Percentiles rank a stretch among this genome's conserved stretches.
These are phyloP conservation scores for Benthosema pterotum DNA, from an alignment of 2,797 vertebrate species.

Conservation along the genomic window DNA sequence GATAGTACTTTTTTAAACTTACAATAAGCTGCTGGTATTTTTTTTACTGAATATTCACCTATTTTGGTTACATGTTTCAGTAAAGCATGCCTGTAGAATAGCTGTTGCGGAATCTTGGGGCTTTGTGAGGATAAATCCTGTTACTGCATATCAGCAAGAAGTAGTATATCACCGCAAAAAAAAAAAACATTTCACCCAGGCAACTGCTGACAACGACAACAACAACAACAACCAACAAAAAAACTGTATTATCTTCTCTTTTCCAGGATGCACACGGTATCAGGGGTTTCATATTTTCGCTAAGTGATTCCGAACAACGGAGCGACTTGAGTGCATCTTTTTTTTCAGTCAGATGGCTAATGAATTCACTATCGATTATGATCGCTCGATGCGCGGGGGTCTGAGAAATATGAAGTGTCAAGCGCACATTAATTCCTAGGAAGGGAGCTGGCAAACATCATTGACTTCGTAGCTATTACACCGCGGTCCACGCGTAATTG, in stretches of 20 bases:
- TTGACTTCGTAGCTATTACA: conserved; percentile 71
- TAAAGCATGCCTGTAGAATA: too few species aligned
- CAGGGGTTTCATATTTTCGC: conserved; percentile 61
- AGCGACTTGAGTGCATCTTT: conserved; percentile 64
- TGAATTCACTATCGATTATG: conserved; percentile 74
- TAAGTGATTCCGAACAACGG: conserved; percentile 61
- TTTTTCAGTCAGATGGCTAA: conserved; percentile 70
- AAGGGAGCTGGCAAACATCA: conserved; percentile 68
- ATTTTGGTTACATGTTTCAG: too few species aligned
- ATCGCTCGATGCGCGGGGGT: conserved; percentile 50
- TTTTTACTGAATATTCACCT: too few species aligned
- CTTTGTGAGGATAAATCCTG: too few species aligned
- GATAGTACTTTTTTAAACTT: too few species aligned
- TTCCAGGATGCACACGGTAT: conserved; percentile 51
- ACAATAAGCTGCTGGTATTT: too few species aligned
- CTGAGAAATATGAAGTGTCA: conserved; percentile 75
- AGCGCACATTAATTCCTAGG: conserved; percentile 69
- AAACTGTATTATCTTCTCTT: conserved; percentile 59
- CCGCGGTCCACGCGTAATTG: conserved; percentile 69
- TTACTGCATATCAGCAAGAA: too few species aligned
- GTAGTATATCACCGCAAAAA: too few species aligned
- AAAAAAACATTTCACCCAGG: too few species aligned
- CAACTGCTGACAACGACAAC: too few species aligned
- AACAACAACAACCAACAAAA: too few species aligned
- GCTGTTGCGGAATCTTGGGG: too few species aligned